Percentiles rank a stretch among this genome's conserved stretches.
Conservation (phyloP, 2,888 invertebrate genomes). For the Oscheius onirici region DNA sequence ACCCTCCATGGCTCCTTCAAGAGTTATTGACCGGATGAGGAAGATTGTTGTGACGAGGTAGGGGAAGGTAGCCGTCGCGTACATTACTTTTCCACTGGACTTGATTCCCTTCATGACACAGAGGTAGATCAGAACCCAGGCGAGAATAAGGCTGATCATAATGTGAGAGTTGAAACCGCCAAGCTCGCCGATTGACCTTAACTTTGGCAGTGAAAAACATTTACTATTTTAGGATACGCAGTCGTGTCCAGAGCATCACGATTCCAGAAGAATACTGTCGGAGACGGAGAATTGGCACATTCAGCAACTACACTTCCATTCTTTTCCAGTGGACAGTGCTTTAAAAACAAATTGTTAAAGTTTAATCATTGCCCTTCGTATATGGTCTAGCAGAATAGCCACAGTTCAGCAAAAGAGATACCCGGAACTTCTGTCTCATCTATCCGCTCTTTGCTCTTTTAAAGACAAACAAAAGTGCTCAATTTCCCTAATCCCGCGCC, state of each 20-base stretch:
- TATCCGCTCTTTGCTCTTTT: background rate
- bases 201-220: background rate
- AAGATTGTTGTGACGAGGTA: slow-evolving; percentile 92
- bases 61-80: slow-evolving; percentile 93
- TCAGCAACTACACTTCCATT: slow-evolving; percentile 75
- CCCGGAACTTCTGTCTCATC: background rate
- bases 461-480: slow-evolving; percentile 8
- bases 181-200: slow-evolving; percentile 78
- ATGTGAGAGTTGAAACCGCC: slow-evolving; percentile 93
- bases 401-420: background rate
- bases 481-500: background rate
- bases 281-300: slow-evolving; percentile 85
- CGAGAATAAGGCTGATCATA: slow-evolving; percentile 84
- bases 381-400: background rate
- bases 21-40: slow-evolving; percentile 87
- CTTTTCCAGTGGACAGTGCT: slow-evolving; percentile 68
- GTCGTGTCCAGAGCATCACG: slow-evolving; percentile 87
- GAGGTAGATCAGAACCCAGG: slow-evolving; percentile 91
- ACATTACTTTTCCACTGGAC: slow-evolving; percentile 94
- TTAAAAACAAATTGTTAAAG: background rate
- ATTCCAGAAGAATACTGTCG: slow-evolving; percentile 88
- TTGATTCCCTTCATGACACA: slow-evolving; percentile 96
- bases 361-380: background rate
- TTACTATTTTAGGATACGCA: slow-evolving; percentile 75
- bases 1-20: slow-evolving; percentile 87